These are phyloP conservation scores for Muntiacus muntjak DNA, from an alignment of 2,113 vertebrate genomes.

Conservation along the genomic window DNA sequence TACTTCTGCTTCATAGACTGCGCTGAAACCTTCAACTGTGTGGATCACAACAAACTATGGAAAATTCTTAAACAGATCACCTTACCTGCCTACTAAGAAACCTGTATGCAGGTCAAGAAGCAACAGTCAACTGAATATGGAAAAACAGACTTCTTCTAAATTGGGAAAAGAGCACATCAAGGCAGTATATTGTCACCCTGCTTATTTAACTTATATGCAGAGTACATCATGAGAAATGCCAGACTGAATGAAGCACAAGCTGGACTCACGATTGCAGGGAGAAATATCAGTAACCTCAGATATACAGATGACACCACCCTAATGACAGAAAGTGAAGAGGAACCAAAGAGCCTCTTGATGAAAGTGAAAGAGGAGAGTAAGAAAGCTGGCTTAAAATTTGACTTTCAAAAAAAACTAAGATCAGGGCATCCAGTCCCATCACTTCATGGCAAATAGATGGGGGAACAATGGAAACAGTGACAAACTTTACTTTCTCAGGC, in stretches of 20 bases:
- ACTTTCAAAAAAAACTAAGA: not conserved
- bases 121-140: not conserved
- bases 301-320: not conserved
- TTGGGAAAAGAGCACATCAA: not conserved
- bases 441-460: not conserved
- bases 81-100: not conserved
- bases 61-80: not conserved
- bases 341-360: not conserved
- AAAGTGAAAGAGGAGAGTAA: not conserved
- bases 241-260: not conserved
- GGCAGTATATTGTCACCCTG: not conserved
- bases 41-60: not conserved
- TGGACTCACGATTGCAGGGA: not conserved
- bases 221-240: not conserved
- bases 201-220: not conserved
- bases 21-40: not conserved
- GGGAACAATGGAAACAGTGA: not conserved
- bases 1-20: not conserved
- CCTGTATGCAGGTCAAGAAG: not conserved
- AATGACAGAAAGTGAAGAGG: not conserved
- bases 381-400: not conserved
- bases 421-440: not conserved
- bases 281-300: not conserved
- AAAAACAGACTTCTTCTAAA: not conserved
- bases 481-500: not conserved